Evolutionary conservation across 2,113 vertebrate species (phyloP).

Genomic region (Raja brachyura): DNA sequence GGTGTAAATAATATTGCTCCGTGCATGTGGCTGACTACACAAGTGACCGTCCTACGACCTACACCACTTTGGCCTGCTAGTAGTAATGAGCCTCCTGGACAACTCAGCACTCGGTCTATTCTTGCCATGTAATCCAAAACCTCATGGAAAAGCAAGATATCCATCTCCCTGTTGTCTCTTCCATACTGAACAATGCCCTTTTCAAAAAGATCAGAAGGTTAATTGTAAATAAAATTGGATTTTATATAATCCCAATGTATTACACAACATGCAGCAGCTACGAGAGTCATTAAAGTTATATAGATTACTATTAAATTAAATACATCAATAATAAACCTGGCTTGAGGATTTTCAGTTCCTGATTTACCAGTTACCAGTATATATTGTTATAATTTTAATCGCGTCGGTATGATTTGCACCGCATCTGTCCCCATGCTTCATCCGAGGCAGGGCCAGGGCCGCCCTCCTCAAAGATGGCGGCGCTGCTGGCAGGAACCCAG

Average conservation of each 20-base stretch:
- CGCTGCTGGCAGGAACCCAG: too few relatives aligned
- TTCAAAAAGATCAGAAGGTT: conserved; percentile 35
- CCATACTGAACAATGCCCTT: conserved; percentile 85
- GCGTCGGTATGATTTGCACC: neutral
- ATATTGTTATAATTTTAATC: neutral
- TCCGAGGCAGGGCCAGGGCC: too few relatives aligned
- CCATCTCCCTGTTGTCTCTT: conserved; percentile 77
- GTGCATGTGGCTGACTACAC: conserved; percentile 88
- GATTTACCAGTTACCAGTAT: neutral
- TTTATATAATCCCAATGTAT: neutral
- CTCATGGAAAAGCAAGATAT: conserved; percentile 87
- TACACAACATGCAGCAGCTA: neutral
- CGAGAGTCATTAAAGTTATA: neutral
- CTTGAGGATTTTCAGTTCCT: neutral
- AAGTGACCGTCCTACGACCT: conserved; percentile 78
- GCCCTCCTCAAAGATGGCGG: too few relatives aligned
- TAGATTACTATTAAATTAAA: neutral
- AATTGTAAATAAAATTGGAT: neutral
- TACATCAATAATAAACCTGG: neutral
- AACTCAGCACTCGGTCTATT: conserved; percentile 81
- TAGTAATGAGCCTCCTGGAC: conserved; percentile 83
- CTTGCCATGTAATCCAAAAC: conserved; percentile 79
- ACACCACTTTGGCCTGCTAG: conserved; percentile 86
- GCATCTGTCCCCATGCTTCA: too few relatives aligned
- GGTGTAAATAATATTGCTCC: conserved; percentile 75